Evolutionary conservation across 2,888 invertebrate species (phyloP).

Genomic region (Panzeria rudis): DNA sequence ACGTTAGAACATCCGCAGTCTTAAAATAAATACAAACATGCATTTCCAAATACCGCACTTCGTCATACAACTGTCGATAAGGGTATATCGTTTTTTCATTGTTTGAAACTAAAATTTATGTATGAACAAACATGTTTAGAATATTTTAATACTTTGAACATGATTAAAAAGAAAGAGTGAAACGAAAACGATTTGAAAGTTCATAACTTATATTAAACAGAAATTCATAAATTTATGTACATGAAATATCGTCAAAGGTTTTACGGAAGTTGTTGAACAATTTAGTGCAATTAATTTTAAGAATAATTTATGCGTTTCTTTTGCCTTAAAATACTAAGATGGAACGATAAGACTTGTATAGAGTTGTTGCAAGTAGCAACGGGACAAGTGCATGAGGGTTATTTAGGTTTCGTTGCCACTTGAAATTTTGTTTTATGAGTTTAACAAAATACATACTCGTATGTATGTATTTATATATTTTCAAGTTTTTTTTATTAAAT

Average conservation of each 20-base stretch:
- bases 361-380: not conserved
- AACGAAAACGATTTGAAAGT: constrained; percentile 32
- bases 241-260: constrained; percentile 32
- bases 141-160: constrained; percentile 52
- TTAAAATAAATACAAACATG: constrained; percentile 14
- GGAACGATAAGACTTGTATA: constrained; percentile 6
- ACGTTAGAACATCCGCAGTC: constrained; percentile 61
- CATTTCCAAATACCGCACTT: not conserved
- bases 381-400: constrained; percentile 3
- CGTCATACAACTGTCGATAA: constrained; percentile 44
- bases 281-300: constrained; percentile 54
- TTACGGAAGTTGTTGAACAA: constrained; percentile 51
- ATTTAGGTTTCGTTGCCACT: not conserved
- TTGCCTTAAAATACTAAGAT: constrained; percentile 3
- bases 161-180: not conserved
- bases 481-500: too few relatives aligned
- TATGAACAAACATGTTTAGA: constrained; percentile 65
- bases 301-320: constrained; percentile 43
- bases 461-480: too few relatives aligned
- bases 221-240: constrained; percentile 60
- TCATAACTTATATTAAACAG: constrained; percentile 48
- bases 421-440: not conserved
- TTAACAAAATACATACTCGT: not conserved
- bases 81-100: constrained; percentile 15
- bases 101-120: constrained; percentile 36